These are phyloP conservation scores for Synanthedon andrenaeformis DNA, from an alignment of 2,888 invertebrate species.

Conservation along the genomic window DNA sequence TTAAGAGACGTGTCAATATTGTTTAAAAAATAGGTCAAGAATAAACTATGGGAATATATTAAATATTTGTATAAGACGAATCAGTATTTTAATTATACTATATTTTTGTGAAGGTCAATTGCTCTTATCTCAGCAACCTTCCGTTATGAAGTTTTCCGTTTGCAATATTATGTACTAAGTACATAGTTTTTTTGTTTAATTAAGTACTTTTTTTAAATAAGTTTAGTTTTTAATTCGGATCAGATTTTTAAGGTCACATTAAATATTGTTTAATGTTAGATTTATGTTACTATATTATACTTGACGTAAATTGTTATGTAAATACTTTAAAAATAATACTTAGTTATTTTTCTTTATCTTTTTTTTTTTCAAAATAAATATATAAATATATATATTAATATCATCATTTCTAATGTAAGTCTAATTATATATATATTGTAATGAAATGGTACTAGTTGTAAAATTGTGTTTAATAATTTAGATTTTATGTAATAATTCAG, in stretches of 20 bases:
- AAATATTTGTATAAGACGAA: too few relatives aligned
- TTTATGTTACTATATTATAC: conserved; percentile 37
- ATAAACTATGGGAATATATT: too few relatives aligned
- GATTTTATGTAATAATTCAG: not conserved
- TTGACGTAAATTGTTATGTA: conserved; percentile 58
- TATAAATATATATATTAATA: too few relatives aligned
- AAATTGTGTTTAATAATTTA: not conserved
- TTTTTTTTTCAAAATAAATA: conserved; percentile 18
- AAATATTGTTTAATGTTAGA: conserved; percentile 45
- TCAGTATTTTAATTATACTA: too few relatives aligned
- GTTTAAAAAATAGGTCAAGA: too few relatives aligned
- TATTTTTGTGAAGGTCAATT: too few relatives aligned
- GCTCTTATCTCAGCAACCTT: not conserved
- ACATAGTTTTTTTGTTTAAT: not conserved
- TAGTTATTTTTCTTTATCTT: conserved; percentile 20
- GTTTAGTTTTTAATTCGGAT: conserved; percentile 21
- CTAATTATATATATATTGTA: conserved; percentile 30
- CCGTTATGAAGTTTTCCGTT: not conserved
- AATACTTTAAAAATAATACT: conserved; percentile 27
- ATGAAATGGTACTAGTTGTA: conserved; percentile 30
- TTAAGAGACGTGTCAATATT: too few relatives aligned
- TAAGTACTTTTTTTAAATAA: not conserved
- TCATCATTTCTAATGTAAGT: conserved; percentile 24
- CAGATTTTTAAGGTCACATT: conserved; percentile 21
- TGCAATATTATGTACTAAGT: not conserved